phyloP scores from a whole-genome alignment of 2,797 vertebrate species.

The Lepilemur septentrionalis region DNA sequence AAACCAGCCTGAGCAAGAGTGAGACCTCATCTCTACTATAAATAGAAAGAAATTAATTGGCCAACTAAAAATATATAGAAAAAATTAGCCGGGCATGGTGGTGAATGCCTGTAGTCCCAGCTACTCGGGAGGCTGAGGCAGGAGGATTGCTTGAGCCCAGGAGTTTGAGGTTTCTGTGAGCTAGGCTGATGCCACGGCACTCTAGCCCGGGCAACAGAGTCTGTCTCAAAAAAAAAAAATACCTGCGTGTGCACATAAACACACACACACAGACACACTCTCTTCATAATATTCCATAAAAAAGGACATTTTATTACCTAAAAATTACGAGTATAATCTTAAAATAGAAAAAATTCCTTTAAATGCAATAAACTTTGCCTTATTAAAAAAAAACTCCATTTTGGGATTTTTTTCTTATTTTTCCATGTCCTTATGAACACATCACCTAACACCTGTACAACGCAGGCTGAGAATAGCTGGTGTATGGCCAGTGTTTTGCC shows the following conservation, averaged over 20 bases:
- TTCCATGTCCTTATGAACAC: neutral
- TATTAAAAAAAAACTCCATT: neutral
- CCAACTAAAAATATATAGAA: too few species aligned
- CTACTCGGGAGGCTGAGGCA: too few species aligned
- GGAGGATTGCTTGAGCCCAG: too few species aligned
- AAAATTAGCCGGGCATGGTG: too few species aligned
- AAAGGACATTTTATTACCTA: neutral
- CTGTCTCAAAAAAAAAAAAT: too few species aligned
- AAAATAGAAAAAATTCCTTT: neutral
- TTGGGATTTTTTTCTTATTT: neutral
- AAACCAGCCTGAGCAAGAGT: too few species aligned
- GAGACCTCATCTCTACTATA: too few species aligned
- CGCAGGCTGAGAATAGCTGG: neutral
- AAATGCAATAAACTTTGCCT: neutral
- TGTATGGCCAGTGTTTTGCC: neutral
- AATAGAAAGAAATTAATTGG: too few species aligned
- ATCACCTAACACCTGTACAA: neutral
- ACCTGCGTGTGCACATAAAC: rapidly evolving
- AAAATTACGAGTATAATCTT: neutral
- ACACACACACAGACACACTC: neutral
- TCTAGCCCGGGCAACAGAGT: too few species aligned
- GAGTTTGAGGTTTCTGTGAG: too few species aligned
- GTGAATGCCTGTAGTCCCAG: too few species aligned
- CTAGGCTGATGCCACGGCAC: too few species aligned
- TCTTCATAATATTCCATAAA: neutral